Evolutionary conservation across 2,797 vertebrate species (phyloP).

Genomic region (Gambusia yucatana): DNA sequence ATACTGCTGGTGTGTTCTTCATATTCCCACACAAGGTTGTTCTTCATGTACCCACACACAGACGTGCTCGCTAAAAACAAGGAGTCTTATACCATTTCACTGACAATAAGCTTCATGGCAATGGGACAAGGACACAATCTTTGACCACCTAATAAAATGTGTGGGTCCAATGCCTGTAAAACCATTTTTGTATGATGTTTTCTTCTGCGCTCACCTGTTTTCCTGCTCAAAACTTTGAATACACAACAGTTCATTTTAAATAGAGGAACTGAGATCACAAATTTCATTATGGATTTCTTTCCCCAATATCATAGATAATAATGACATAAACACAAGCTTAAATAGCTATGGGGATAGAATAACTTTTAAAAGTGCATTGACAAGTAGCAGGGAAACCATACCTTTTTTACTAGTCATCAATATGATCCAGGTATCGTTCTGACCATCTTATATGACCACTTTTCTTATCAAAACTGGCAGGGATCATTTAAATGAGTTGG

Average conservation of each 20-base stretch:
- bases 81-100: conserved; percentile 34
- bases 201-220: conserved; percentile 1
- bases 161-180: conserved; percentile 21
- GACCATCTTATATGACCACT: neutral
- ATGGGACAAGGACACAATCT: conserved; percentile 27
- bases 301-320: neutral
- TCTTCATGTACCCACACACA: conserved; percentile 52
- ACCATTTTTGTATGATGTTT: conserved; percentile 19
- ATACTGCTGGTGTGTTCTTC: conserved; percentile 41
- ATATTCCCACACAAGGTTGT: conserved; percentile 48
- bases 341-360: neutral
- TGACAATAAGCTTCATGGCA: conserved; percentile 35
- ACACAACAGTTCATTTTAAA: neutral
- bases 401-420: neutral
- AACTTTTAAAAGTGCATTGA: neutral
- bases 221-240: neutral
- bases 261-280: neutral
- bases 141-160: conserved; percentile 36
- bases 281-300: neutral
- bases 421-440: neutral
- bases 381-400: neutral
- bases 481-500: neutral
- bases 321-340: neutral
- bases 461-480: neutral
- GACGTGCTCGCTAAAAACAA: conserved; percentile 37